phyloP scores from a whole-genome alignment of 2,113 vertebrate species.

The Rhagologus leucostigma region DNA sequence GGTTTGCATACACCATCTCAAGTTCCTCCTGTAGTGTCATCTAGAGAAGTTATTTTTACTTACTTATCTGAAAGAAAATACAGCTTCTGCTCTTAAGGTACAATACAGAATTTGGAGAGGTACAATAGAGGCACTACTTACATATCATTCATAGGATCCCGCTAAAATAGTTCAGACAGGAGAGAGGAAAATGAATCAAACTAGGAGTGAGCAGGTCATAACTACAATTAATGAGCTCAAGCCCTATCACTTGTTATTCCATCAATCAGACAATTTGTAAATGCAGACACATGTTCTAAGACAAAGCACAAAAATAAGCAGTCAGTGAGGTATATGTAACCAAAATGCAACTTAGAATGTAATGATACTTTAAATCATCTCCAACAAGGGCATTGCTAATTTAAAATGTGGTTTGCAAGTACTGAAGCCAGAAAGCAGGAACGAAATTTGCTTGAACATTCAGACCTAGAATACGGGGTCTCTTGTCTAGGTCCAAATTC shows the following conservation, averaged over 20 bases:
- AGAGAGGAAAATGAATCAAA: background rate
- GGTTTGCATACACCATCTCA: background rate
- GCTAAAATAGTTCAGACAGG: background rate
- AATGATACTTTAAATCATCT: background rate
- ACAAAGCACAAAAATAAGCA: background rate
- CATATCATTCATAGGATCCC: background rate
- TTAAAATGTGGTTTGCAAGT: background rate
- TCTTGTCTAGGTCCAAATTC: background rate
- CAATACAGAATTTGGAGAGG: background rate
- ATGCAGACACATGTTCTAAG: background rate
- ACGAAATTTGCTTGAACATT: background rate
- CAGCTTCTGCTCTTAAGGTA: background rate
- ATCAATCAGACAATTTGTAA: background rate
- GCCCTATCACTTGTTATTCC: background rate
- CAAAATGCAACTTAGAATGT: background rate
- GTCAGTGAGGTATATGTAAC: background rate
- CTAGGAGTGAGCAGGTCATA: background rate
- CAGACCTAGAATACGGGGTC: background rate
- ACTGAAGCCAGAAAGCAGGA: background rate
- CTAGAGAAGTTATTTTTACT: background rate
- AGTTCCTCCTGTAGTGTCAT: background rate
- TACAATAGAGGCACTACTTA: background rate
- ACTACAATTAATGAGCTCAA: background rate
- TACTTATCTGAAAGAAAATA: background rate
- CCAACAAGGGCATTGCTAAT: background rate